Conservation (phyloP, 2,113 vertebrate genomes). For the Poeciliopsis turrubarensis region DNA sequence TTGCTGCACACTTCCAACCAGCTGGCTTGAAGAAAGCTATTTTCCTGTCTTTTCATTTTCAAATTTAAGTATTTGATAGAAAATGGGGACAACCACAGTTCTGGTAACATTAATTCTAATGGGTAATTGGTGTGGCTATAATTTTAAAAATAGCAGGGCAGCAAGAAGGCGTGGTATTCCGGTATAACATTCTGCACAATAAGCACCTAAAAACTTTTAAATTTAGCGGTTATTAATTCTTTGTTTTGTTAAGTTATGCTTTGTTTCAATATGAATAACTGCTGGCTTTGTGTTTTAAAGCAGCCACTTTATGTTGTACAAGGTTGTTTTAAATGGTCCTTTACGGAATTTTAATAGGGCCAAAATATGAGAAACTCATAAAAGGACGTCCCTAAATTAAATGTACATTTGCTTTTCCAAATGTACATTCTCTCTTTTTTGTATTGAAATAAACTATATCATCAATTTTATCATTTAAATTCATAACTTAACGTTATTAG, state of each 20-base stretch:
- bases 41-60: too few species aligned
- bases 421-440: conserved; percentile 1
- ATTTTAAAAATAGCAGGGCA: neutral
- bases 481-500: conserved; percentile 48
- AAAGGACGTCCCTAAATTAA: neutral
- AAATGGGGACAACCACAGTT: neutral
- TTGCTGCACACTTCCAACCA: too few species aligned
- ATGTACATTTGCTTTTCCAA: neutral
- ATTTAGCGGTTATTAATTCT: neutral
- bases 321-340: too few species aligned
- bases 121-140: neutral
- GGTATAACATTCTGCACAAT: neutral
- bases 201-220: neutral
- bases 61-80: neutral
- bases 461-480: conserved; percentile 56
- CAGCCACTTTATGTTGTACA: too few species aligned
- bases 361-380: neutral
- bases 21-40: too few species aligned
- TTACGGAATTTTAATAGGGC: neutral
- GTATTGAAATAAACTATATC: neutral
- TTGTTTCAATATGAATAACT: too few species aligned
- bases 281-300: neutral
- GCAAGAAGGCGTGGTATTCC: neutral
- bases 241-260: neutral
- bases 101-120: neutral